A percentile compares a stretch with the other conserved stretches of the same genome.
phyloP scores from a whole-genome alignment of 2,888 invertebrate genomes.

The Sphaerophoria rueppellii region DNA sequence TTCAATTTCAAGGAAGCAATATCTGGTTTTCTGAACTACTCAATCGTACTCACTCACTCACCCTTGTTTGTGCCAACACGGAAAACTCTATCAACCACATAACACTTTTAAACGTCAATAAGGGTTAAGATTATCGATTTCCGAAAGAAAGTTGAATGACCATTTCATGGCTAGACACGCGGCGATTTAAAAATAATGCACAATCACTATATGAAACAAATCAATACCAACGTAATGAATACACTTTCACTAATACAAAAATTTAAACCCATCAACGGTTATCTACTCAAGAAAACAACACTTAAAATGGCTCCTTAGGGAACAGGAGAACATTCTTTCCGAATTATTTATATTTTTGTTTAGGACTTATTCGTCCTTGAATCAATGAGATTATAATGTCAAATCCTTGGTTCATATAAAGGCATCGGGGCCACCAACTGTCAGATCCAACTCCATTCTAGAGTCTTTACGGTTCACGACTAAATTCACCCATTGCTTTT shows the following conservation, averaged over 20 bases:
- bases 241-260: conserved; percentile 25
- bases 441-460: conserved; percentile 64
- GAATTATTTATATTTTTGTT: not conserved
- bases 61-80: not conserved
- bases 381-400: not conserved
- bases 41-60: conserved; percentile 4
- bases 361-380: not conserved
- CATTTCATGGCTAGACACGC: conserved; percentile 14
- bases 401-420: conserved; percentile 31
- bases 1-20: too few species aligned
- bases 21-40: too few species aligned
- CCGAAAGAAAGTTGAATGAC: conserved; percentile 32
- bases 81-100: not conserved
- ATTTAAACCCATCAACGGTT: conserved; percentile 2
- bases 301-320: not conserved
- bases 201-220: conserved; percentile 23
- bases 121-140: not conserved
- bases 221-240: conserved; percentile 8
- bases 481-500: conserved; percentile 28
- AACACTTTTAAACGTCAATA: not conserved
- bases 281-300: not conserved
- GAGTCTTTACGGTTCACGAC: conserved; percentile 46
- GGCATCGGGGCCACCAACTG: conserved; percentile 55
- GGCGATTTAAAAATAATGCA: not conserved
- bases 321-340: not conserved